Conservation (phyloP, 1,140 invertebrate genomes). For the Telenomus remus region DNA sequence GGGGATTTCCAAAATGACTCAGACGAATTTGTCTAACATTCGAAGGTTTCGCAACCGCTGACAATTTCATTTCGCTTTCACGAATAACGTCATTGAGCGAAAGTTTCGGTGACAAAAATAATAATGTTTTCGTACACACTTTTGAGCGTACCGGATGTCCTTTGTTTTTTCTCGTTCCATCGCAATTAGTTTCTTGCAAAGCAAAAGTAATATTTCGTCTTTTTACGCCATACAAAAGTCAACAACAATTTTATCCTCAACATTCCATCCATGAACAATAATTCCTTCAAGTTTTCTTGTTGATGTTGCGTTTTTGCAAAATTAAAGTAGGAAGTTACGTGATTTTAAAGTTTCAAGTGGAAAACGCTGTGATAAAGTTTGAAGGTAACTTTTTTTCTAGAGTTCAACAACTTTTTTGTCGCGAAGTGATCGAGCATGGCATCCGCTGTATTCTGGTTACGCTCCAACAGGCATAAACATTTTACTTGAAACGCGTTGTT, state of each 20-base stretch:
- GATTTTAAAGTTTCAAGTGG: too few relatives aligned
- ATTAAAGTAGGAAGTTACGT: too few relatives aligned
- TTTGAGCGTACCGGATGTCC: slow-evolving; percentile 29
- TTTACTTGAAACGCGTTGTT: slow-evolving; percentile 4
- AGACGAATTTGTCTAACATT: slow-evolving; percentile 5
- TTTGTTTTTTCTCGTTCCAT: slow-evolving; percentile 28
- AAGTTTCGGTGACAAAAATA: slow-evolving; percentile 37
- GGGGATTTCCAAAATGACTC: slow-evolving; percentile 22
- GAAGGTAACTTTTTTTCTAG: too few relatives aligned
- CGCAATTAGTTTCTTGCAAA: neutral
- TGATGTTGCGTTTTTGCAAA: too few relatives aligned
- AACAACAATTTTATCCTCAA: too few relatives aligned
- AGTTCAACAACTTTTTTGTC: too few relatives aligned
- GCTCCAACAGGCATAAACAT: slow-evolving; percentile 13
- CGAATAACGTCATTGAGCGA: slow-evolving; percentile 47
- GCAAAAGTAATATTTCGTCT: too few relatives aligned
- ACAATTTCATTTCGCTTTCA: slow-evolving; percentile 52
- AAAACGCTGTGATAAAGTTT: too few relatives aligned
- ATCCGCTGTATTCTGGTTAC: neutral
- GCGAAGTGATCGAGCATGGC: too few relatives aligned
- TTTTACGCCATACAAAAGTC: too few relatives aligned
- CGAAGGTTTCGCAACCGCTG: slow-evolving; percentile 22
- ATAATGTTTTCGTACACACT: neutral
- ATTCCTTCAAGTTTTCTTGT: too few relatives aligned
- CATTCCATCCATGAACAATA: too few relatives aligned